Conservation (phyloP, 2,797 vertebrate genomes). For the Sebastes wilsoni region DNA sequence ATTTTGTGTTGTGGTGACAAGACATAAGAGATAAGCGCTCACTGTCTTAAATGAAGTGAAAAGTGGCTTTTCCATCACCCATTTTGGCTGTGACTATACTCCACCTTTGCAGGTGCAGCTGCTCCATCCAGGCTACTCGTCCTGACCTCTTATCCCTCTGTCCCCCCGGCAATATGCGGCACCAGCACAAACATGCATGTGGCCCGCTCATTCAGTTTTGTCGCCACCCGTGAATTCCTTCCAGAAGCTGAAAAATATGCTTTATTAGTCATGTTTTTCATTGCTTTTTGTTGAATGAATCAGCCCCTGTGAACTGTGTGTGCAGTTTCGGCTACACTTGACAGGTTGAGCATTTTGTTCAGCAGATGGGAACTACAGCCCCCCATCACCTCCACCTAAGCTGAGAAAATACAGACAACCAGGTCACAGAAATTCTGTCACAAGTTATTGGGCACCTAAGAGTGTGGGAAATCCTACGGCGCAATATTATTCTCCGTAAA, state of each 20-base stretch:
- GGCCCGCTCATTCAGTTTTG: not conserved
- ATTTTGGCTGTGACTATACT: slow-evolving; percentile 52
- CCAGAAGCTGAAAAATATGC: slow-evolving; percentile 31
- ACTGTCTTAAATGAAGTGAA: slow-evolving; percentile 73
- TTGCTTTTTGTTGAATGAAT: slow-evolving; percentile 30
- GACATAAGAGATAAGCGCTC: slow-evolving; percentile 72
- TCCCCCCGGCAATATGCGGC: slow-evolving; percentile 12
- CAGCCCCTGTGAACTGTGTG: slow-evolving; percentile 26
- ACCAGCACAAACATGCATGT: slow-evolving; percentile 40
- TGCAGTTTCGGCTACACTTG: slow-evolving; percentile 31
- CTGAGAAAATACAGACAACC: slow-evolving; percentile 73
- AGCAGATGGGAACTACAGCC: slow-evolving; percentile 63
- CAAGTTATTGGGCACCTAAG: slow-evolving; percentile 85
- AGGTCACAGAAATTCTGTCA: slow-evolving; percentile 74
- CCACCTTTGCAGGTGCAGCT: slow-evolving; percentile 30
- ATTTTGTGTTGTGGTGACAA: slow-evolving; percentile 71
- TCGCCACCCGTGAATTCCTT: slow-evolving; percentile 17
- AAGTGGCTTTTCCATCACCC: slow-evolving; percentile 56
- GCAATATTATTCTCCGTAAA: slow-evolving; percentile 84
- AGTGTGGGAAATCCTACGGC: slow-evolving; percentile 81
- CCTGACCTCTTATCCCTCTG: slow-evolving; percentile 31
- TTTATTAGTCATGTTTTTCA: slow-evolving; percentile 40
- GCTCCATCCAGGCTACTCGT: slow-evolving; percentile 9
- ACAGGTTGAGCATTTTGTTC: slow-evolving; percentile 51
- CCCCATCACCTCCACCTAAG: slow-evolving; percentile 71